Percentiles rank a stretch among this genome's conserved stretches.
phyloP scores from a whole-genome alignment of 2,797 vertebrate genomes.

The Tenualosa ilisha region DNA sequence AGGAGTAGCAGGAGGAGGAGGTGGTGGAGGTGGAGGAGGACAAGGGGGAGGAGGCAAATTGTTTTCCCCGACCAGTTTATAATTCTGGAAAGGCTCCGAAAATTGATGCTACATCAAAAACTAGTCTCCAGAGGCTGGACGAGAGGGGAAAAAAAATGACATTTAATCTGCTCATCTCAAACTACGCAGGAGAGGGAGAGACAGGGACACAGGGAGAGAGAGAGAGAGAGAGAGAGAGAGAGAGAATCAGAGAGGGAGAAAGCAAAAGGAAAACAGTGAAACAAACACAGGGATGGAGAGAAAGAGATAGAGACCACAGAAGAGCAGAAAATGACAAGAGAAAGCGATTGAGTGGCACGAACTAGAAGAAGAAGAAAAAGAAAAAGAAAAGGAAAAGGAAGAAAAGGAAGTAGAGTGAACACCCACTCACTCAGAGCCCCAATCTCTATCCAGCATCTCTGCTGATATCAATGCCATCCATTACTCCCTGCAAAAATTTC shows the following conservation, averaged over 20 bases:
- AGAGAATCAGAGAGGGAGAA: background rate
- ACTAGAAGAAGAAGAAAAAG: background rate
- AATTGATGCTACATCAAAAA: conserved; percentile 58
- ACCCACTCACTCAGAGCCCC: too few relatives aligned
- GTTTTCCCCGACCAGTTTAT: conserved; percentile 60
- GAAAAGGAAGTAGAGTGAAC: background rate
- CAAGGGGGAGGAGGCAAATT: conserved; percentile 49
- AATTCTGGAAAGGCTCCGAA: conserved; percentile 62
- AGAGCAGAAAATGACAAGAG: background rate
- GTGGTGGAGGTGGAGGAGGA: background rate
- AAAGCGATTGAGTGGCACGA: background rate
- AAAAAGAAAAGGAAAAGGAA: background rate
- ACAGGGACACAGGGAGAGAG: background rate
- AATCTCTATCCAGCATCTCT: background rate
- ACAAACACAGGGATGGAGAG: background rate
- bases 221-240: background rate
- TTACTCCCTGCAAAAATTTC: background rate
- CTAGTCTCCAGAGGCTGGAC: conserved; percentile 35
- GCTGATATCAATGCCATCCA: background rate
- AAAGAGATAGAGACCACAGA: background rate
- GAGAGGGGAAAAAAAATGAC: conserved; percentile 29
- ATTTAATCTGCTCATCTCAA: conserved; percentile 52
- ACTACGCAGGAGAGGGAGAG: conserved; percentile 37
- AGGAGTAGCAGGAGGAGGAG: background rate
- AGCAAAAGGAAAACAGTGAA: background rate